Conservation (phyloP, 2,888 invertebrate genomes). For the Rhabditophanes sp. region DNA sequence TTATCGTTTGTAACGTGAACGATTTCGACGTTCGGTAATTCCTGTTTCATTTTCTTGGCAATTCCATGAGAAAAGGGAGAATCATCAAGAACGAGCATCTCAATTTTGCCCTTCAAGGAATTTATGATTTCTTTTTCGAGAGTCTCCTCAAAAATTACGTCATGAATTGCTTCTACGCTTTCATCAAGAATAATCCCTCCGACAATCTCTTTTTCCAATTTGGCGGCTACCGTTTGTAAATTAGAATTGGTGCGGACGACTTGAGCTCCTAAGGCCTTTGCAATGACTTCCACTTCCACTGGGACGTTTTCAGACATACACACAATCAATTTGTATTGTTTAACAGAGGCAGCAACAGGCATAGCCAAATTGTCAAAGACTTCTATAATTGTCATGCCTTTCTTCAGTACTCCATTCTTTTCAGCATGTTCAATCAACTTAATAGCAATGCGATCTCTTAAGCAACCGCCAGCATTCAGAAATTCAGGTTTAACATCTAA, state of each 20-base stretch:
- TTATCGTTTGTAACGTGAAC: too few relatives aligned
- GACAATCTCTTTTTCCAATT: background rate
- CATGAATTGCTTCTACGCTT: too few relatives aligned
- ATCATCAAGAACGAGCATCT: too few relatives aligned
- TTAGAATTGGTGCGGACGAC: constrained; percentile 78
- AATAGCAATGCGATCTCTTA: constrained; percentile 77
- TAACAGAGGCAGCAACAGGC: constrained; percentile 78
- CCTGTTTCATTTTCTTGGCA: background rate
- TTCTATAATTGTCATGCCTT: constrained; percentile 57
- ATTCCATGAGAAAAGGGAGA: background rate
- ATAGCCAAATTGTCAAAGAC: constrained; percentile 63
- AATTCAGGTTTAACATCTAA: constrained; percentile 91
- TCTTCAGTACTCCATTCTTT: constrained; percentile 5
- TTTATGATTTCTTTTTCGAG: too few relatives aligned
- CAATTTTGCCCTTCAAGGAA: too few relatives aligned
- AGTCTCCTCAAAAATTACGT: too few relatives aligned
- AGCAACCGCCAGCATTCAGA: constrained; percentile 85
- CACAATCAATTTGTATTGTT: constrained; percentile 82
- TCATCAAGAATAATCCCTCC: background rate
- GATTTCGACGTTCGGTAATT: too few relatives aligned
- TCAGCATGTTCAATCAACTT: constrained; percentile 46
- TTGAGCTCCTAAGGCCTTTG: constrained; percentile 74
- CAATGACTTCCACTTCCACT: constrained; percentile 72
- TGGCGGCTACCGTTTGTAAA: background rate
- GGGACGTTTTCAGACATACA: constrained; percentile 98